phyloP scores from a whole-genome alignment of 2,113 vertebrate species.

The Nymphicus hollandicus region DNA sequence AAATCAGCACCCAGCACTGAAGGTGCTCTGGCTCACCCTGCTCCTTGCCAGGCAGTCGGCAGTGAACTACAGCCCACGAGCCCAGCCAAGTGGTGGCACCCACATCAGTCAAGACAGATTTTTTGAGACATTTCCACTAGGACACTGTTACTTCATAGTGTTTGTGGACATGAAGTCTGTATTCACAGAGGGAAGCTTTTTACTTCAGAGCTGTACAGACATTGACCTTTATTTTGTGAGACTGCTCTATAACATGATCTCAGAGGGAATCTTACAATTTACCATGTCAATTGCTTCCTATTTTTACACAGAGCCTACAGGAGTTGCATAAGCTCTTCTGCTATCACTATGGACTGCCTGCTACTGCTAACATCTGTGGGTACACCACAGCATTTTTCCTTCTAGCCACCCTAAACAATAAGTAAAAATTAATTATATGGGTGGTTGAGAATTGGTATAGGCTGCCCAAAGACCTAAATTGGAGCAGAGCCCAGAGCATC shows the following conservation, averaged over 20 bases:
- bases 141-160: neutral
- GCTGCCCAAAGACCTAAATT: neutral
- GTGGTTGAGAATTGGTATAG: neutral
- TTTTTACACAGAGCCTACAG: neutral
- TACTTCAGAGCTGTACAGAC: neutral
- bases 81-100: neutral
- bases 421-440: neutral
- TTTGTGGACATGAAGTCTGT: neutral
- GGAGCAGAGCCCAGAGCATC: neutral
- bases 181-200: neutral
- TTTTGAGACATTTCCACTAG: neutral
- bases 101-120: accelerated
- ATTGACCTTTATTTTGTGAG: neutral
- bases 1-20: constrained; percentile 39
- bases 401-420: neutral
- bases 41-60: constrained; percentile 8
- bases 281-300: neutral
- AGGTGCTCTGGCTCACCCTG: neutral
- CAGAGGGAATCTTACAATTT: neutral
- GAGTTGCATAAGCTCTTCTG: neutral
- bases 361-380: neutral
- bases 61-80: accelerated
- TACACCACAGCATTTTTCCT: neutral
- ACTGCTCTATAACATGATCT: neutral
- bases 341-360: neutral